These are phyloP conservation scores for Myanophis thanlyinensis DNA, from an alignment of 2,113 vertebrate species.

Conservation along the genomic window DNA sequence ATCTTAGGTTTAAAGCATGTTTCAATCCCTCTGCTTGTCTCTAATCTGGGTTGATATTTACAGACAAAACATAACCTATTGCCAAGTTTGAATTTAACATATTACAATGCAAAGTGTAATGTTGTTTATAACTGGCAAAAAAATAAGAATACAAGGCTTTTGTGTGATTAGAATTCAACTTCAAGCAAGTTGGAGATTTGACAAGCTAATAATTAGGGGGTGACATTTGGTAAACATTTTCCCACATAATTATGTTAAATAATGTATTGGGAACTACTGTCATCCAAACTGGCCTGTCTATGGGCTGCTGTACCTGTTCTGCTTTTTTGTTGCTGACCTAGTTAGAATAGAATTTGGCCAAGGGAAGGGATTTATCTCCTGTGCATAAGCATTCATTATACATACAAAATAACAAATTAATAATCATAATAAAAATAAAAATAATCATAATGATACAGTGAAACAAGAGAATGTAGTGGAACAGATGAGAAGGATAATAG, in stretches of 20 bases:
- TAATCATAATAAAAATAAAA: not conserved
- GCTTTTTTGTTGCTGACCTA: not conserved
- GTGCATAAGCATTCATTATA: not conserved
- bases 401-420: not conserved
- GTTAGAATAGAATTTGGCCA: not conserved
- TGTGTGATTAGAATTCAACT: not conserved
- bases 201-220: not conserved
- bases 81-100: not conserved
- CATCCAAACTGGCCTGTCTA: not conserved
- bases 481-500: not conserved
- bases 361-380: not conserved
- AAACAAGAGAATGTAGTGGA: not conserved
- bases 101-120: not conserved
- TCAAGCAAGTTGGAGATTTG: not conserved
- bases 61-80: not conserved
- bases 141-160: not conserved
- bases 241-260: constrained; percentile 4
- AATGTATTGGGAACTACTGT: not conserved
- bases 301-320: not conserved
- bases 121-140: rapidly evolving
- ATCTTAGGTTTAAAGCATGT: not conserved
- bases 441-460: not conserved
- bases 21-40: not conserved
- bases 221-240: not conserved
- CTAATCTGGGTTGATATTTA: not conserved